These are phyloP conservation scores for Diploscapter pachys DNA, from an alignment of 1,140 invertebrate genomes.

Conservation along the genomic window DNA sequence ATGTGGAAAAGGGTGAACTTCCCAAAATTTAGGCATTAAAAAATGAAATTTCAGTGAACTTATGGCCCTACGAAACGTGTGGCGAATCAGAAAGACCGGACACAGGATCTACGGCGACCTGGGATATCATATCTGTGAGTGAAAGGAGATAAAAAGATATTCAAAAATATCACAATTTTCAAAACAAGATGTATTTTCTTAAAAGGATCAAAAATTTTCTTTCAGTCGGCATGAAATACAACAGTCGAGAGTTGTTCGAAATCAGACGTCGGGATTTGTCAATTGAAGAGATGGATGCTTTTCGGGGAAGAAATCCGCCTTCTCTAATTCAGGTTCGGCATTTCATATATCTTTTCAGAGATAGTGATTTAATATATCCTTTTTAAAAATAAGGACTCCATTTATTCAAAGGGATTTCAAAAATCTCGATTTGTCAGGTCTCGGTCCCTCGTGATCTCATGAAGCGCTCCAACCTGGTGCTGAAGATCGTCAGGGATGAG, in stretches of 20 bases:
- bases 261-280: neutral
- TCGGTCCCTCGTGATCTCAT: constrained; percentile 11
- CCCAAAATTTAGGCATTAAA: neutral
- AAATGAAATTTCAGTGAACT: constrained; percentile 24
- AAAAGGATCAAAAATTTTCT: constrained; percentile 2
- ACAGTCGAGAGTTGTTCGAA: constrained; percentile 10
- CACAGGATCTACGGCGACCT: constrained; percentile 28
- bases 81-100: constrained; percentile 26
- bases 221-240: constrained; percentile 29
- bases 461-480: neutral
- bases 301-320: no score
- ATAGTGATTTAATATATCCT: neutral
- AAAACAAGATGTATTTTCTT: neutral
- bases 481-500: neutral
- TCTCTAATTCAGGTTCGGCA: no score
- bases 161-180: neutral
- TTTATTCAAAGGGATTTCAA: neutral
- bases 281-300: neutral
- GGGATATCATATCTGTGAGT: constrained; percentile 27
- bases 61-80: constrained; percentile 22
- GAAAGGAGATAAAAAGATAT: neutral
- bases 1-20: neutral
- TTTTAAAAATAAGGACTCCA: neutral
- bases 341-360: neutral
- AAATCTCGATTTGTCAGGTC: constrained; percentile 1